phyloP scores from a whole-genome alignment of 2,797 vertebrate genomes.

The Tachyglossus aculeatus region DNA sequence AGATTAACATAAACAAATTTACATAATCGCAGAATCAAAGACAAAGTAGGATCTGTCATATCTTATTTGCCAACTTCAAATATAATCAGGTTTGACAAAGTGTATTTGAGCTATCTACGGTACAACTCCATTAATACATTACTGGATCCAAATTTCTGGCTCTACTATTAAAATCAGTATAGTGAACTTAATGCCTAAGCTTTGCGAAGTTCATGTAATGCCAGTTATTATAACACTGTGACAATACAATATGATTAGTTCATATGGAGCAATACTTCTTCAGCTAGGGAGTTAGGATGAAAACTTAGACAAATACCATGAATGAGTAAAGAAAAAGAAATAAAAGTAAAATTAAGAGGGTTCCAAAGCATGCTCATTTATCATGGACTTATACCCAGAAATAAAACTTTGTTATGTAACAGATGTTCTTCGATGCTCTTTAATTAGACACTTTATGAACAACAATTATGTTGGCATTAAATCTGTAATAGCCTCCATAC shows the following conservation, averaged over 20 bases:
- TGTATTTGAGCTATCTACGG: constrained; percentile 1
- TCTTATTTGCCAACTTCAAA: constrained; percentile 34
- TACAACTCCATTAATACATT: not conserved
- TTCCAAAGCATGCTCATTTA: not conserved
- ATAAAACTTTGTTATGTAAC: constrained; percentile 18
- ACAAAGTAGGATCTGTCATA: constrained; percentile 6
- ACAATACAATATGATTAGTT: constrained; percentile 32
- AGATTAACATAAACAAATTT: constrained; percentile 50
- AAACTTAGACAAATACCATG: not conserved
- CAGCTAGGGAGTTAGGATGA: not conserved
- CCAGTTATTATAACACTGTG: constrained; percentile 1
- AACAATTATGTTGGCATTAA: constrained; percentile 12
- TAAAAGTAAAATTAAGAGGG: not conserved
- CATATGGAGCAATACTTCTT: not conserved
- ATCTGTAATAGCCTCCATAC: constrained; percentile 3
- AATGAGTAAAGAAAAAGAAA: constrained; percentile 4
- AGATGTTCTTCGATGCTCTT: constrained; percentile 3
- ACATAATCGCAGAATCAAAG: constrained; percentile 30
- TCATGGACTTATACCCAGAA: not conserved
- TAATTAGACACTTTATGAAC: constrained; percentile 29
- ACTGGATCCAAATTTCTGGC: not conserved
- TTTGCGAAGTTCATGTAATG: not conserved
- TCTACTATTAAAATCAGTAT: not conserved
- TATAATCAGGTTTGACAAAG: constrained; percentile 35
- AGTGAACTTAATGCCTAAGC: not conserved